A percentile compares a stretch with the other conserved stretches of the same genome.
These are phyloP conservation scores for Canis aureus DNA, from an alignment of 2,113 vertebrate genomes.

Conservation along the genomic window DNA sequence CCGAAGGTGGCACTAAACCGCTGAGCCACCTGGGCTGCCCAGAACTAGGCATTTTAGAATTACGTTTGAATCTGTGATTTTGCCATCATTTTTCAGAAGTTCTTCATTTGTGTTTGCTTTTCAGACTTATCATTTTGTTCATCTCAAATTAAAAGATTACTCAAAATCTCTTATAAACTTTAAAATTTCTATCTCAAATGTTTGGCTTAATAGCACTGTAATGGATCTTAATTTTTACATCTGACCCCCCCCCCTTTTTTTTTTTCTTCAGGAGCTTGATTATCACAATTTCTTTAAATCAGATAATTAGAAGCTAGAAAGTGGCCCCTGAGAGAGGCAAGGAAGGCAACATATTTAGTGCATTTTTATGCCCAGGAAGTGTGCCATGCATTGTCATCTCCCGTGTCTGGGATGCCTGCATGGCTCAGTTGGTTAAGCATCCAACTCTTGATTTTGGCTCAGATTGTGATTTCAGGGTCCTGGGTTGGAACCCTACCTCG, in stretches of 20 bases:
- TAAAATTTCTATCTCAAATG: background rate
- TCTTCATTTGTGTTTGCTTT: constrained; percentile 11
- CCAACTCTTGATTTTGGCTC: background rate
- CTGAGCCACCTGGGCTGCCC: no score
- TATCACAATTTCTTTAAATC: constrained; percentile 11
- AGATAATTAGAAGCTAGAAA: background rate
- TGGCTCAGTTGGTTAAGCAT: background rate
- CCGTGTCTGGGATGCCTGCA: background rate
- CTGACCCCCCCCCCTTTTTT: no score
- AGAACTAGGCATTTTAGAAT: background rate
- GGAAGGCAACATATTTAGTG: background rate
- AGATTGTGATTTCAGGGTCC: background rate
- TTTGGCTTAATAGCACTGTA: background rate
- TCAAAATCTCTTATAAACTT: background rate
- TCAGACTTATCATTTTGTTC: constrained; percentile 39
- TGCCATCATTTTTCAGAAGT: background rate
- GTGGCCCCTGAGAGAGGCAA: background rate
- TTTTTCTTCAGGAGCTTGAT: background rate
- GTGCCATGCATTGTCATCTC: background rate
- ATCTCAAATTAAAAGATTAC: constrained; percentile 32
- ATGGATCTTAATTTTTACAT: background rate
- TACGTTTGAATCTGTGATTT: background rate
- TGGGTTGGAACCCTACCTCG: rapidly evolving
- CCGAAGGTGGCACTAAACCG: no score
- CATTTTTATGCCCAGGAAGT: constrained; percentile 21